Evolutionary conservation across 2,888 invertebrate species (phyloP), one percentile per base, ranked within the genome.

Genomic region (Cantharis nigra): DNA sequence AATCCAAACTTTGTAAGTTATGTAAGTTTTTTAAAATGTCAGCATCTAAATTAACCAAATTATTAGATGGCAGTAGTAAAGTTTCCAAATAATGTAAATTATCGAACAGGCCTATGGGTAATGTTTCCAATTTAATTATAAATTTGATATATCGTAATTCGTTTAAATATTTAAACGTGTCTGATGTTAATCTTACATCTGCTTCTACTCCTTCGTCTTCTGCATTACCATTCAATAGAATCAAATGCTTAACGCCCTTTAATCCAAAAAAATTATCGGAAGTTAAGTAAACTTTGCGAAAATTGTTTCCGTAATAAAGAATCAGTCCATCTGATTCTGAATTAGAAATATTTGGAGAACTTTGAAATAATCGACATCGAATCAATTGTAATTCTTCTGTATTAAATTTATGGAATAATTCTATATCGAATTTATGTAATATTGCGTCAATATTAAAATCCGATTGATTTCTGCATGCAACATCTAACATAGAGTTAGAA

Each of bases 1-100:
- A 78, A 81, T 88, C 87, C 20, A 88, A 78, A 5, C 80, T 65
- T 78, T 85, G 83, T 70, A 88, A 76, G 26, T 83, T 83, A 13
- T 67, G 76, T 10, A 85, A 75, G n/a, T 82, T 77, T 30, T 75
- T 78, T 74, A 88, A 87, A 5, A 80, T 74, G 9, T 71, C 30
- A 18, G 71, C 77, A 7, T 84, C 82, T 64, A 88, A 73, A 16
- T 64, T 49, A 14, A 73, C 72, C 10, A 87, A 79, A 16, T 79
- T 82, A 78, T 86, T 87, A 26, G 83, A 81, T 13, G 81, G 82
- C 33, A 87, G 73, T 70, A 80, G 77, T 0, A 87, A 80, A 18
- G 74, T 70, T 72, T 79, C 78, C 23, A 87, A 77, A 62, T 75
- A 78, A 0, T 71, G 71, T 9, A 85, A 77, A 49, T 82, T 81